These are phyloP conservation scores for Agrochola lota DNA, from an alignment of 2,888 invertebrate species.

Conservation along the genomic window DNA sequence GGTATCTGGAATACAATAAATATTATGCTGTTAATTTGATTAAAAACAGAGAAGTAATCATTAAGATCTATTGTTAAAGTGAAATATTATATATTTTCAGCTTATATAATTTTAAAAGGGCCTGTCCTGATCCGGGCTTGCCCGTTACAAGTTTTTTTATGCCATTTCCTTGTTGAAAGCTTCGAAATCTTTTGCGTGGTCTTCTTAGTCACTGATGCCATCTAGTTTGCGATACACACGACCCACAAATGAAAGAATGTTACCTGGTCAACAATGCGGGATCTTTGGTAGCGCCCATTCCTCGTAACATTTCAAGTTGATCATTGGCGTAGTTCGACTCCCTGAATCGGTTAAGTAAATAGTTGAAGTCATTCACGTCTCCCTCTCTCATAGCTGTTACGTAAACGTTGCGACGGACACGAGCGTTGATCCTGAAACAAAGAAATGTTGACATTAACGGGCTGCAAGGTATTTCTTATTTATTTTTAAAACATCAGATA, in stretches of 20 bases:
- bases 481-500: too few relatives aligned
- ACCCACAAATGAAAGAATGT: background rate
- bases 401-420: conserved; percentile 91
- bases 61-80: too few relatives aligned
- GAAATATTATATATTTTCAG: too few relatives aligned
- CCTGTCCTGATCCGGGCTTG: too few relatives aligned
- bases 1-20: conserved; percentile 75
- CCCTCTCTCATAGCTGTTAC: conserved; percentile 92
- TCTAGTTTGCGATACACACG: too few relatives aligned
- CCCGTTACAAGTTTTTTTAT: background rate
- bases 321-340: conserved; percentile 86
- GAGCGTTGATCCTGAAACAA: conserved; percentile 88
- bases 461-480: too few relatives aligned
- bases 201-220: too few relatives aligned
- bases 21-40: too few relatives aligned
- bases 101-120: background rate
- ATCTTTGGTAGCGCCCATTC: conserved; percentile 85
- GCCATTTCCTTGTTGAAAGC: background rate
- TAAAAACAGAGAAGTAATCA: too few relatives aligned
- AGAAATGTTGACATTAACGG: background rate
- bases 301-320: conserved; percentile 86
- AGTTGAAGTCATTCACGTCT: conserved; percentile 90
- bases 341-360: conserved; percentile 80
- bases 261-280: conserved; percentile 78
- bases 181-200: too few relatives aligned